Base-by-base conservation (phyloP, 2,888 invertebrate genomes). In the Leptopilina drosophilae region DNA sequence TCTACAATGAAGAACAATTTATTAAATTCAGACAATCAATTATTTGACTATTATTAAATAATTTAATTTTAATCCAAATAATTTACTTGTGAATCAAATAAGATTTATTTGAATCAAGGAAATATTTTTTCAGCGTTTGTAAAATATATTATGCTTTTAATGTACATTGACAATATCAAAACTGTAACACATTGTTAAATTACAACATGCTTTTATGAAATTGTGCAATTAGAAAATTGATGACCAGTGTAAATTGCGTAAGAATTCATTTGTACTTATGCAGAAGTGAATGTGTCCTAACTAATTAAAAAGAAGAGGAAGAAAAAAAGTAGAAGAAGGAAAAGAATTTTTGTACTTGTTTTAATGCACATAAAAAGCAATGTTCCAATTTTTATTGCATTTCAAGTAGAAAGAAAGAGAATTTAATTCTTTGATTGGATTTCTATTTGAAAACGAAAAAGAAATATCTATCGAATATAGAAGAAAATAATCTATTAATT, bases 121-220 rank as follows among this genome's bases (percentile, higher is more conserved):
- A 42, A 42, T 7, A 42, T 42, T 42, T 42, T 42, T 42, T 42
- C 42, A 42, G 42, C 8, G 8, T 20, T 46, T 7, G 20, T 11
- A 49, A 59, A 59, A 62, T 12, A 15, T 69, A 14, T 33, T 73
- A 73, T 11, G 73, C 73, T 56, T 73, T 14, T 49, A 42, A 69
- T 26, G 5, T 33, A 73, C 14, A 73, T 56, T 73, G n/a, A 73
- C 33, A 73, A 56, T 73, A 56, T 73, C n/a, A 73, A 56, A 40
- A 56, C 11, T 73, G 33, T 9, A 73, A 73, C 49, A 56, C 33
- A 33, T n/a, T 56, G 56, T 56, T 8, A 33, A 56, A 56, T 73
- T 56, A 33, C 69, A 9, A 73, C 73, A 73, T 73, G 73, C 73
- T 15, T 33, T 9, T 26, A 33, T 33, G 14, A 56, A 14, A 56